Evolutionary conservation across 2,797 vertebrate species (phyloP), one percentile per base, ranked within the genome.

Genomic region (Lutjanus argentimaculatus): DNA sequence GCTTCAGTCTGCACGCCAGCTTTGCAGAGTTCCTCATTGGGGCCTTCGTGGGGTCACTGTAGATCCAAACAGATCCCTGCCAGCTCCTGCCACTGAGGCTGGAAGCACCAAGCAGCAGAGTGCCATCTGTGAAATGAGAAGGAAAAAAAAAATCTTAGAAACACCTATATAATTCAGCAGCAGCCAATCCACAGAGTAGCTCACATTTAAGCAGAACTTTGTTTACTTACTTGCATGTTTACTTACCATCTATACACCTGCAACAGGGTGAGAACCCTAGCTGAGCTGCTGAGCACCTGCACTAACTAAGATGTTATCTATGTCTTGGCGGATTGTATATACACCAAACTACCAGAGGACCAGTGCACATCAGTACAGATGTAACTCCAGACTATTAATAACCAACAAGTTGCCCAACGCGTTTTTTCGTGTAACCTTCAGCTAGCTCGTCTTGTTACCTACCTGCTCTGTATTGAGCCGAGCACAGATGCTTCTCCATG

Each of bases 1-100:
- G 98, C 96, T 91, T 99, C 98, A 0, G 97, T 98, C 93, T 99
- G 98, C 77, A 99, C 97, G 0, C 98, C 98, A 4, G 97, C 97
- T 66, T 96, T 97, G 89, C 98, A 99, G 93, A 97, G 97, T 0
- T 96, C 97, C 92, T 99, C 98, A 79, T 95, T 97, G 69, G 98
- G 25, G 98, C 97, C 65, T 96, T 95, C 48, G 90, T 91, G 0
- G 97, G 95, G 76, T 98, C 97, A 36, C 95, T 97, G 94, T 97
- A 99, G 58, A 98, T 93, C 98, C 98, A 99, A 48, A 99, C 93
- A 11, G 98, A 99, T 7, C 98, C 98, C 76, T 96, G 95, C 98
- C 98, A 99, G 89, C 95, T 97, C 79, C 98, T 97, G 49, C 97
- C 97, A 72, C 93, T 93, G 22, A 99, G 95, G 79, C 97, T 98